Evolutionary conservation across 2,113 vertebrate species (phyloP).

Genomic region (Rostratula benghalensis): DNA sequence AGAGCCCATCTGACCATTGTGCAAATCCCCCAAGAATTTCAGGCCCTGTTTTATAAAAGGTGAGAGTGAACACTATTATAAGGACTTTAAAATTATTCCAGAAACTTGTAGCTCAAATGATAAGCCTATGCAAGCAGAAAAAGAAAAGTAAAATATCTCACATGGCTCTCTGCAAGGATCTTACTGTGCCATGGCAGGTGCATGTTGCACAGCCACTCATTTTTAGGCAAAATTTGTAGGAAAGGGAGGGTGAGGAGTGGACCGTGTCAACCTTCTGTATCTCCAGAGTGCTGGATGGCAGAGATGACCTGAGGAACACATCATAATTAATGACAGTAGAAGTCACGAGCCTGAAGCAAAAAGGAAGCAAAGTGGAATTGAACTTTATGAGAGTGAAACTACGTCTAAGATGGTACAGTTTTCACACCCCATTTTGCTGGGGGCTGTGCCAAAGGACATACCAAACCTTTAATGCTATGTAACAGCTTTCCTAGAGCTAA

Average conservation of each 20-base stretch:
- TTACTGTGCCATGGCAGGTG: rapidly evolving
- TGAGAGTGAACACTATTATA: background rate
- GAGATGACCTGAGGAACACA: background rate
- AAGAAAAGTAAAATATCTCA: background rate
- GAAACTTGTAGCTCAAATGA: background rate
- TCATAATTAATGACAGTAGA: background rate
- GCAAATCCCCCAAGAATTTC: background rate
- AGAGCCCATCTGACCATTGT: background rate
- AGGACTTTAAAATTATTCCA: background rate
- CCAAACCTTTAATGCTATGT: background rate
- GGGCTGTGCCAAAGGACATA: background rate
- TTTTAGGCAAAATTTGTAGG: background rate
- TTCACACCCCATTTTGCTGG: background rate
- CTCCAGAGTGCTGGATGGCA: background rate
- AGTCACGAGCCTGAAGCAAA: rapidly evolving
- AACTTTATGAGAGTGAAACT: background rate
- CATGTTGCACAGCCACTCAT: background rate
- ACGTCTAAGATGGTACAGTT: background rate
- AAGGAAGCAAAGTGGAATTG: background rate
- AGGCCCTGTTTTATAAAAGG: background rate
- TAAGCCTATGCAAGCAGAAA: background rate
- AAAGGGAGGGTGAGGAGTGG: background rate
- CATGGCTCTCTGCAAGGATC: background rate
- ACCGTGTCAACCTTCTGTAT: background rate
- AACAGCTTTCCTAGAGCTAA: background rate